A percentile compares a stretch with the other conserved stretches of the same genome.
Evolutionary conservation across 2,113 vertebrate genomes (phyloP).

Genomic region (Cygnus atratus): DNA sequence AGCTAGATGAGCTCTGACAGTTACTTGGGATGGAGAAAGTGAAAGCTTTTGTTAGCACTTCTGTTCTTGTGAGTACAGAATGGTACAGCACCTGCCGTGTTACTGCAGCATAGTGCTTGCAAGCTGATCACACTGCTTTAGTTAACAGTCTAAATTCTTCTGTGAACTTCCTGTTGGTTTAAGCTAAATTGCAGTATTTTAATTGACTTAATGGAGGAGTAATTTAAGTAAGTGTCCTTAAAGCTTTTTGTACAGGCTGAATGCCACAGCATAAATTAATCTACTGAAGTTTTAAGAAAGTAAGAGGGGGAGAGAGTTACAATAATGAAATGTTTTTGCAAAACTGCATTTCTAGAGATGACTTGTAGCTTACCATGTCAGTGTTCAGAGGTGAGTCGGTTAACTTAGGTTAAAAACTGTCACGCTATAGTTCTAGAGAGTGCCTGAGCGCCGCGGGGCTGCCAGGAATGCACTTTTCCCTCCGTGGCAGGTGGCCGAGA

Average conservation of each 20-base stretch:
- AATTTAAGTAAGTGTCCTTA: background rate
- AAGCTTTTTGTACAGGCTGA: background rate
- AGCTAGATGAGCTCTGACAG: background rate
- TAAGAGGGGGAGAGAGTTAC: accelerated
- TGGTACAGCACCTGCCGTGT: background rate
- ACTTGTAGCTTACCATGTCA: accelerated
- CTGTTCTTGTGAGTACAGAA: background rate
- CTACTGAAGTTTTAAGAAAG: background rate
- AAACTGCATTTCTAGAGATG: background rate
- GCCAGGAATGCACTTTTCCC: accelerated
- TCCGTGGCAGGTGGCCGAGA: accelerated
- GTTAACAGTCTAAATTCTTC: background rate
- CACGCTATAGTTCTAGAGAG: accelerated
- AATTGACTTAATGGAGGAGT: background rate
- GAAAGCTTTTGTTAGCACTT: background rate
- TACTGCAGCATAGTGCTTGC: accelerated
- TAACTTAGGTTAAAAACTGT: accelerated
- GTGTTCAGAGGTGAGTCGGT: accelerated
- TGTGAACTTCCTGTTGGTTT: background rate
- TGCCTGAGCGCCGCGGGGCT: accelerated
- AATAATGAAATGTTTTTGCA: background rate
- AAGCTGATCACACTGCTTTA: accelerated
- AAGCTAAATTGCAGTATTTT: background rate
- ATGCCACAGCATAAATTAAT: background rate
- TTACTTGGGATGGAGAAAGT: background rate